Evolutionary conservation across 2,113 vertebrate species (phyloP), one percentile per base, ranked within the genome.

Genomic region (Callorhinus ursinus): DNA sequence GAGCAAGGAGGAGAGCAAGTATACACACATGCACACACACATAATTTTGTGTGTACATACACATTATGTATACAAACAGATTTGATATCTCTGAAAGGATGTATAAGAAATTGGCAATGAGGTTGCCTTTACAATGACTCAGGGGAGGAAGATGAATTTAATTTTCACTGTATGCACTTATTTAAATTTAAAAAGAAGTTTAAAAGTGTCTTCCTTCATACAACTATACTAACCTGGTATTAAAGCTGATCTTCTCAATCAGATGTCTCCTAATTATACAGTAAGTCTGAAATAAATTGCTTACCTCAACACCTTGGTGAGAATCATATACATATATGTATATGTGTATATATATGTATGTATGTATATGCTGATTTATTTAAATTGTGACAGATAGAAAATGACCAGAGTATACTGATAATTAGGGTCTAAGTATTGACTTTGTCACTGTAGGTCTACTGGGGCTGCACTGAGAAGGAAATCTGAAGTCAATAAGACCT

Each of bases 101-200:
- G 57, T 5, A 5, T 49, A 63, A 65, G 7, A 77, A 57, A 86
- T 33, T 61, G 69, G 59, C 18, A 71, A 33, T 33, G 26, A 59
- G 12, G 26, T 33, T 85, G 21, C 63, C 57, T 91, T 90, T 80
- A 88, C 24, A 81, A 63, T 36, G 79, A 33, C 36, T 49, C 33
- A 55, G 7, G 11, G 2, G 36, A 79, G 67, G 72, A 79, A 67
- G 49, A 79, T 22, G 7, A 77, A 82, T 61, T 85, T 71, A 33
- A 18, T 63, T 72, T 81, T 86, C 14, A 77, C 42, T 42, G 7
- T 57, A 49, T n/a, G 13, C 74, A n/a, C 33, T 53, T 92, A 61
- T n/a, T 67, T 77, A 89, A 74, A 76, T 95, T 90, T 88, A 36
- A 74, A 55, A 93, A 72, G n/a, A 63, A 76, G 46, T n/a, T 59